Evolutionary conservation across 2,888 invertebrate genomes (phyloP).

Genomic region (Synergus japonicus): DNA sequence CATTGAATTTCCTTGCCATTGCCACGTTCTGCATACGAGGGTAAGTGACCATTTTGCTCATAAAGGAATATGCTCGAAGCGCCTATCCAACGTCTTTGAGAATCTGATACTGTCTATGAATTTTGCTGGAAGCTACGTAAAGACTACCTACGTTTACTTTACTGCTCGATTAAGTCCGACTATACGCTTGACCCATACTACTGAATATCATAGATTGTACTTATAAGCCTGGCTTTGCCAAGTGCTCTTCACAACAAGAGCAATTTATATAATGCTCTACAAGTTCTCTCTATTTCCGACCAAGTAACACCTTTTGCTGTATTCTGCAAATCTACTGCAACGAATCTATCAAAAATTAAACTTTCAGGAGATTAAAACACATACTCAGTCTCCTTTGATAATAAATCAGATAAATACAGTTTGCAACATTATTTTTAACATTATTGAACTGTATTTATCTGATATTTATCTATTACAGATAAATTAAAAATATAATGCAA

Average conservation of each 20-base stretch:
- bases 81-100: slow-evolving; percentile 47
- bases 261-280: neutral
- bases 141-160: slow-evolving; percentile 44
- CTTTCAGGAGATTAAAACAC: no score
- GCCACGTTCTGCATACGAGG: slow-evolving; percentile 39
- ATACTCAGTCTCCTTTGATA: no score
- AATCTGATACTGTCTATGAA: slow-evolving; percentile 55
- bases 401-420: no score
- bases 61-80: slow-evolving; percentile 47
- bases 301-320: no score
- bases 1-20: slow-evolving; percentile 39
- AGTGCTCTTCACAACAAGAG: neutral
- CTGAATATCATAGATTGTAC: slow-evolving; percentile 15
- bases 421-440: no score
- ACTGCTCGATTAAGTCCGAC: slow-evolving; percentile 56
- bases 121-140: slow-evolving; percentile 48
- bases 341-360: no score
- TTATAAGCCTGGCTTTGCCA: neutral
- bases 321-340: no score
- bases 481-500: neutral
- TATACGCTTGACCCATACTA: slow-evolving; percentile 43
- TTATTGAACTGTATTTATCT: no score
- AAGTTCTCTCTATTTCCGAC: no score
- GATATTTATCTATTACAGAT: no score
- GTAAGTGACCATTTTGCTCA: slow-evolving; percentile 48